A percentile compares a stretch with the other conserved stretches of the same genome.
phyloP scores from a whole-genome alignment of 2,888 invertebrate species.

The Drosophila eohydei region DNA sequence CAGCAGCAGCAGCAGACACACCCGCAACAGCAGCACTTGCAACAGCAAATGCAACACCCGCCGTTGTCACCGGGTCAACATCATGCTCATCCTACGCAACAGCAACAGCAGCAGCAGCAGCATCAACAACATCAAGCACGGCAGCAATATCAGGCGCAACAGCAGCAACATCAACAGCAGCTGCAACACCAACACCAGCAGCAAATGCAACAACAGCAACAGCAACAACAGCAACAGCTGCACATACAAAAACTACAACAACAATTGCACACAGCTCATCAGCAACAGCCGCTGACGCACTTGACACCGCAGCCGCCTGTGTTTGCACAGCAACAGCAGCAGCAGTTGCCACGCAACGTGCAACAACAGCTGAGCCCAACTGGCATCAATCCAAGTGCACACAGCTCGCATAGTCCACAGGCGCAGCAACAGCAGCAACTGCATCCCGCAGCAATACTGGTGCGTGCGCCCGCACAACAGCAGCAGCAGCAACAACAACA shows the following conservation, averaged over 20 bases:
- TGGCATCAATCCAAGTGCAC: slow-evolving; percentile 25
- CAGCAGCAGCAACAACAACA: slow-evolving; percentile 35
- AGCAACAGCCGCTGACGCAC: slow-evolving; percentile 44
- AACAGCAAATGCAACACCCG: slow-evolving; percentile 49
- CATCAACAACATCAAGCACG: slow-evolving; percentile 13
- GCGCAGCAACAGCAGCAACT: slow-evolving; percentile 7
- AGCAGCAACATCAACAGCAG: slow-evolving; percentile 35
- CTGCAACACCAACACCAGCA: background rate
- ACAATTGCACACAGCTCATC: slow-evolving; percentile 42
- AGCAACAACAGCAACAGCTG: slow-evolving; percentile 31
- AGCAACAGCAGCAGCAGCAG: slow-evolving; percentile 59
- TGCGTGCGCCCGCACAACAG: slow-evolving; percentile 26
- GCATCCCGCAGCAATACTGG: slow-evolving; percentile 6
- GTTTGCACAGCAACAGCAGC: slow-evolving; percentile 58
- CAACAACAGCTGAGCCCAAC: slow-evolving; percentile 55
- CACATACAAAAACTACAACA: slow-evolving; percentile 50
- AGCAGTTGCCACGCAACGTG: slow-evolving; percentile 51
- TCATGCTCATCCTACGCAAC: slow-evolving; percentile 35
- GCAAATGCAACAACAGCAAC: slow-evolving; percentile 26
- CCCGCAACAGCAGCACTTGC: slow-evolving; percentile 52
- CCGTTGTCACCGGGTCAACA: slow-evolving; percentile 41
- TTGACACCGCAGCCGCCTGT: slow-evolving; percentile 42
- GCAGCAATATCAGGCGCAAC: slow-evolving; percentile 41
- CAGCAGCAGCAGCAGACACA: slow-evolving; percentile 63
- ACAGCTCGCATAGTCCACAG: slow-evolving; percentile 45